Base-by-base conservation (phyloP, 2,113 vertebrate species). In the Aegotheles bennettii region DNA sequence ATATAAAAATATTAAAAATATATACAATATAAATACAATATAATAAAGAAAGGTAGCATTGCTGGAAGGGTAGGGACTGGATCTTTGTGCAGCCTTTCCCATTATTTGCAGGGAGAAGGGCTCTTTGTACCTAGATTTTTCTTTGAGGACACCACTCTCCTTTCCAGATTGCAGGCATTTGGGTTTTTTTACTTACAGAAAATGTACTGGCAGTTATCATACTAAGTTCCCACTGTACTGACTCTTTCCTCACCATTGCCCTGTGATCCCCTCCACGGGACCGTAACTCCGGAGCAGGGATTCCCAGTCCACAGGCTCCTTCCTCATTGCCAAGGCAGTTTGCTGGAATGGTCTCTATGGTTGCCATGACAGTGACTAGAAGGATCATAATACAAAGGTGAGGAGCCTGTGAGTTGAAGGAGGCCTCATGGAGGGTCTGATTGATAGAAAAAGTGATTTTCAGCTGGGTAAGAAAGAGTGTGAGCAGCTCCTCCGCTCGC, bases 371-470 rank as follows among this genome's bases (percentile, higher is more conserved):
- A 54, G 90, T 95, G 93, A 75, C 91, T 78, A 84, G 73, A 60
- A 14, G 82, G 53, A 92, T 85, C 96, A 93, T 38, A 94, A 64
- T 53, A 42, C 59, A 13, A 92, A 97, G 95, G 96, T 95, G 69
- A 86, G 73, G 84, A 94, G 93, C 68, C 71, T 88, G 50, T 16
- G 60, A 83, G 82, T 61, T 89, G 91, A 40, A 84, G 94, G 68
- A 92, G 91, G 50, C 47, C 80, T 96, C 94, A 86, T 86, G 85
- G 31, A 59, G 94, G 68, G 87, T 84, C 91, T 93, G 91, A 97
- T 96, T 95, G 84, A 96, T 92, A 94, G 92, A 86, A 96, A 81
- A 84, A 94, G 93, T 93, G 89, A 70, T 86, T 95, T 96, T 89
- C 88, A 87, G 28, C 65, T 68, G 45, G 74, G 56, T 81, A 94